Conservation (phyloP, 2,888 invertebrate genomes). For the Euplagia quadripunctaria region DNA sequence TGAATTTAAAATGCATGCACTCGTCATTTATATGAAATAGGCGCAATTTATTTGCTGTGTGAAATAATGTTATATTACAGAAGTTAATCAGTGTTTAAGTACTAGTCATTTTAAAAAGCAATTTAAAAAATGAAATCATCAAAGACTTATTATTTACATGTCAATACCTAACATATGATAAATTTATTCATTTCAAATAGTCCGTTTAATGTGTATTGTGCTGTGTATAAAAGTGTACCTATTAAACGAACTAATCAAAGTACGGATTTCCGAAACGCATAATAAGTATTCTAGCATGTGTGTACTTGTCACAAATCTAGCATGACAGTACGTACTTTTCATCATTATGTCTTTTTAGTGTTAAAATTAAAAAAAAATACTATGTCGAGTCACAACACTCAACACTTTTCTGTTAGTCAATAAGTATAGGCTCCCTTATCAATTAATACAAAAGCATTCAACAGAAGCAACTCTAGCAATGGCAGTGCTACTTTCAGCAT, state of each 20-base stretch:
- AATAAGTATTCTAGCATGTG: no score
- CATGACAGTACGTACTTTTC: no score
- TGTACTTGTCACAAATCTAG: no score
- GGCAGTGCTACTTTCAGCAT: no score
- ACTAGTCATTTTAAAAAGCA: background rate
- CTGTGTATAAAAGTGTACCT: background rate
- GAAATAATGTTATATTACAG: constrained; percentile 3
- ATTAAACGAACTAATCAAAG: background rate
- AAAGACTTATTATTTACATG: background rate
- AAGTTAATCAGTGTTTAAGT: background rate
- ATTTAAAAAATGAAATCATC: background rate
- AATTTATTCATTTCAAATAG: background rate
- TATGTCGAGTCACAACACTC: no score
- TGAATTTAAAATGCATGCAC: background rate
- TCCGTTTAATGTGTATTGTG: background rate
- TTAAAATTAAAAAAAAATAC: no score
- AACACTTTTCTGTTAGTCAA: no score
- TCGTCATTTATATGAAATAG: background rate
- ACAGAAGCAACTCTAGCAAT: no score
- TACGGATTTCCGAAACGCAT: no score
- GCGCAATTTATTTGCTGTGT: background rate
- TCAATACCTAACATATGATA: background rate
- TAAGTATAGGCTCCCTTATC: no score
- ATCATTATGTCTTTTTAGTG: no score
- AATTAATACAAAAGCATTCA: no score